Percentiles rank a stretch among this genome's conserved stretches.
These are phyloP conservation scores for Chaetura pelagica DNA, from an alignment of 2,113 vertebrate species.

Conservation along the genomic window DNA sequence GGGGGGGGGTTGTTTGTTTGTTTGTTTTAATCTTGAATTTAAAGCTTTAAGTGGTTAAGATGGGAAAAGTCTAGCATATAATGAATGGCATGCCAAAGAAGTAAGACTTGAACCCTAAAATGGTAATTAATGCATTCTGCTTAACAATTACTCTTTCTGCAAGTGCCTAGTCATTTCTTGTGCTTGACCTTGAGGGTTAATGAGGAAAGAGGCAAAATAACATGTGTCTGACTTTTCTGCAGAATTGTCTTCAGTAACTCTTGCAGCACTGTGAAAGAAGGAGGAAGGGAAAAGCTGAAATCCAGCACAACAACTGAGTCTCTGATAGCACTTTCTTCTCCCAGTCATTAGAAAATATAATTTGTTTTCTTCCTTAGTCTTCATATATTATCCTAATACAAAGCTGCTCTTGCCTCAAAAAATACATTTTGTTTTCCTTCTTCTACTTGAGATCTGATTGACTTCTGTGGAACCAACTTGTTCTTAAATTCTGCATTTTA, in stretches of 20 bases:
- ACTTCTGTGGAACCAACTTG: constrained; percentile 53
- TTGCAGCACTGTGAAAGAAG: not conserved
- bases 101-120: not conserved
- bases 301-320: not conserved
- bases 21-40: not conserved
- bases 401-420: not conserved
- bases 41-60: not conserved
- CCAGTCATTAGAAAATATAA: not conserved
- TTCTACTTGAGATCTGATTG: constrained; percentile 28
- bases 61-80: not conserved
- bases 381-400: not conserved
- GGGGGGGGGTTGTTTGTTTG: too few relatives aligned
- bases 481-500: constrained; percentile 57
- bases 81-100: not conserved
- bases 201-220: not conserved
- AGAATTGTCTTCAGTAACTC: not conserved
- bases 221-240: not conserved
- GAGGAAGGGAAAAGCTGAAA: not conserved
- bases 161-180: not conserved
- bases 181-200: not conserved
- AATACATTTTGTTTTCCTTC: constrained; percentile 8
- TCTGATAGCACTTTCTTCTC: not conserved
- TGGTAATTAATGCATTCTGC: not conserved
- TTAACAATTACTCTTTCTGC: not conserved
- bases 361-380: not conserved